phyloP scores from a whole-genome alignment of 2,888 invertebrate species.

The Limnephilus lunatus region DNA sequence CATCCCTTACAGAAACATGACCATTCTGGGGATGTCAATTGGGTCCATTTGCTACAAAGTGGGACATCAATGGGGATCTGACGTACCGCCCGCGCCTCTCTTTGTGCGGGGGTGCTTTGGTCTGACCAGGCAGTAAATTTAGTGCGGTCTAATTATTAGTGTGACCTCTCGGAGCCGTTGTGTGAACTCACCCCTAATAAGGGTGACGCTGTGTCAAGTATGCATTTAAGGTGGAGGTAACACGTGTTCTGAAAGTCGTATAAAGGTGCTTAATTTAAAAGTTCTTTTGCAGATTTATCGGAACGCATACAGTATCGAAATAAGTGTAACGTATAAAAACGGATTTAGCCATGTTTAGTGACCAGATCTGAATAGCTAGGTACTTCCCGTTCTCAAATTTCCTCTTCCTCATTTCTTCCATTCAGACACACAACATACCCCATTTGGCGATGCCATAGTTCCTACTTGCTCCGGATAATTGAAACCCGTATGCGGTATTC shows the following conservation, averaged over 20 bases:
- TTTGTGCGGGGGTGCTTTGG: slow-evolving; percentile 29
- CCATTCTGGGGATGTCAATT: slow-evolving; percentile 39
- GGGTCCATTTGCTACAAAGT: slow-evolving; percentile 45
- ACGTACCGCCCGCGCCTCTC: slow-evolving; percentile 46
- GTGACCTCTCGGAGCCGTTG: slow-evolving; percentile 53
- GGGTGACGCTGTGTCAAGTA: slow-evolving; percentile 43
- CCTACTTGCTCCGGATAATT: too few species aligned
- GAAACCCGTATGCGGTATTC: too few species aligned
- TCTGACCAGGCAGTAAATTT: slow-evolving; percentile 53
- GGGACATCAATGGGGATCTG: slow-evolving; percentile 37
- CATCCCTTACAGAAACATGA: slow-evolving; percentile 46
- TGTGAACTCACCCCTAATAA: slow-evolving; percentile 41
- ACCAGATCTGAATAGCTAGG: too few species aligned
- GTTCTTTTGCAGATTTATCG: not conserved
- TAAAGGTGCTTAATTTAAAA: not conserved
- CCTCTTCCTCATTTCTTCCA: too few species aligned
- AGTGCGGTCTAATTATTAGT: slow-evolving; percentile 52
- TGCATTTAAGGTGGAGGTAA: slow-evolving; percentile 20
- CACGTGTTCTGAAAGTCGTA: slow-evolving; percentile 34
- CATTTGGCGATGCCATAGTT: too few species aligned
- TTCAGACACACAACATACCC: too few species aligned
- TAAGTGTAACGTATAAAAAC: too few species aligned
- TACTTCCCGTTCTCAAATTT: too few species aligned
- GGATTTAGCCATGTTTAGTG: too few species aligned
- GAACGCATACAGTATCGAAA: not conserved